Conservation (phyloP, 2,113 vertebrate genomes). For the Eurypyga helias region DNA sequence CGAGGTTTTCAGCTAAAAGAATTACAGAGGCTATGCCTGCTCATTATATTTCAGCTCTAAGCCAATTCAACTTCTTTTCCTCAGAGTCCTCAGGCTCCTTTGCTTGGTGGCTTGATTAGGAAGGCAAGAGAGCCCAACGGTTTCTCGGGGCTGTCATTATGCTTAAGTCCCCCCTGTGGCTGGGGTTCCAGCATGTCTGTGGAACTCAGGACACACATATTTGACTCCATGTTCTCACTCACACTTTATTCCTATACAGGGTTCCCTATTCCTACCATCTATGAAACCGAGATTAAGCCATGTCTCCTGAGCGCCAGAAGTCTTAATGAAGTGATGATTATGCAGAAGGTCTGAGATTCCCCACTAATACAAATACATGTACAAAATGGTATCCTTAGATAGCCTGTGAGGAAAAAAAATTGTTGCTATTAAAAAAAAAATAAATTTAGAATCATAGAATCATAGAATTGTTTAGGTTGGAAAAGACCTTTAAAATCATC, state of each 20-base stretch:
- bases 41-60: conserved; percentile 57
- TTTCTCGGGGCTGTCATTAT: background rate
- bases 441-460: no score
- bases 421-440: background rate
- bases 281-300: background rate
- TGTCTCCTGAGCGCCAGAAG: background rate
- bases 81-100: conserved; percentile 16
- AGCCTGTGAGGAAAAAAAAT: background rate
- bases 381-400: background rate
- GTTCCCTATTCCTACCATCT: background rate
- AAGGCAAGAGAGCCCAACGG: background rate
- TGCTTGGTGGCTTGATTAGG: conserved; percentile 9
- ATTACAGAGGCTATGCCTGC: conserved; percentile 32
- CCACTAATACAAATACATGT: background rate
- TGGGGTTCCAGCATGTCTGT: background rate
- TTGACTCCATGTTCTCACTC: background rate
- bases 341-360: background rate
- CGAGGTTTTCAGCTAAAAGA: conserved; percentile 43
- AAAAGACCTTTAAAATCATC: no score
- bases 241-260: background rate
- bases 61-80: conserved; percentile 27
- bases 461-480: no score
- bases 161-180: background rate
- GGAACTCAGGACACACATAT: background rate
- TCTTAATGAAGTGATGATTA: background rate